Base-by-base conservation (phyloP, 2,888 invertebrate genomes). In the Lissonota sp. region DNA sequence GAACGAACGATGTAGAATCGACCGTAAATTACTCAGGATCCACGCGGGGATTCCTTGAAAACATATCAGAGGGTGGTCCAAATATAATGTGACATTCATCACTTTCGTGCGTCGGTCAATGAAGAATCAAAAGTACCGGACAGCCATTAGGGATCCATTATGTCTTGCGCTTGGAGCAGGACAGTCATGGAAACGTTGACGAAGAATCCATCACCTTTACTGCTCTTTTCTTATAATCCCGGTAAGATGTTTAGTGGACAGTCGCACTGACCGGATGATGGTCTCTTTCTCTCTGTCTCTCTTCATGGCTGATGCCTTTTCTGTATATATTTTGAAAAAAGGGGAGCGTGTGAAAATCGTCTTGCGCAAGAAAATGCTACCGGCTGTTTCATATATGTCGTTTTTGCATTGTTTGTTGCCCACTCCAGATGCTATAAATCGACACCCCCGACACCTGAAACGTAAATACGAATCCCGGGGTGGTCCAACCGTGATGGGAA, bases 371-470 rank as follows among this genome's bases (percentile, higher is more conserved):
- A 53, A 57, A 26, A n/a, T 51, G 57, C 16, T 55, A 8, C 49
- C 8, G 49, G 55, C 42, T 62, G 44, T 63, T 2, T 46, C 2
- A n/a, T 62, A 12, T 37, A 1, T 0, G 8, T 16, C 16, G 44
- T 70, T 69, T 69, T 53, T 10, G 63, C 51, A 58, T 16, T 49
- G 39, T 12, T 26, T 26, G 4, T 12, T 8, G 7, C 55, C 10
- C n/a, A 42, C 60, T 69, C 64, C 66, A 62, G 66, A 67, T 53
- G 67, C 49, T 44, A 71, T 75, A 67, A 75, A 64, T 64, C 46
- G 42, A 64, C 83, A 74, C 83, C 83, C 77, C 66, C 82, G 46
- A 83, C 75, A 80, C 67, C 70, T 80, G 66, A 67, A 53, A 70
- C 58, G 60, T 76, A 78, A 79, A 84, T 76, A 79, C 75, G 49